A percentile compares a stretch with the other conserved stretches of the same genome.
These are phyloP conservation scores for Pipistrellus pipistrellus DNA, from an alignment of 2,797 vertebrate genomes.

Conservation along the genomic window DNA sequence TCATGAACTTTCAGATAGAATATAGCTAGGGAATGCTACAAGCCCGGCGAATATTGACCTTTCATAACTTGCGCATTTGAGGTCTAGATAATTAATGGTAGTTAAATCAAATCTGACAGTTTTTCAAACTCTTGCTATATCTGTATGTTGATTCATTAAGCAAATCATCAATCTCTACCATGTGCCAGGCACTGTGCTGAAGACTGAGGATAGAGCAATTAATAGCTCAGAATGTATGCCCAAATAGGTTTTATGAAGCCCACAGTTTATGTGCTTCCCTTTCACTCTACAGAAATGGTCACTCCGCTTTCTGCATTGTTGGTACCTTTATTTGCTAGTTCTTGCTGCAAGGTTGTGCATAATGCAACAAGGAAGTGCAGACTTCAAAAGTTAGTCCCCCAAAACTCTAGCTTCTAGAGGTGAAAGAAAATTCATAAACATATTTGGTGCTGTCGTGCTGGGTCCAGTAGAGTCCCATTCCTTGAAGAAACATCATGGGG, in stretches of 20 bases:
- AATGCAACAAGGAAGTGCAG: not conserved
- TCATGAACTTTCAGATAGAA: not conserved
- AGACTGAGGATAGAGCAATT: not conserved
- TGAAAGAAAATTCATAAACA: not conserved
- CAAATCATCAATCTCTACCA: not conserved
- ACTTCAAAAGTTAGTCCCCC: not conserved
- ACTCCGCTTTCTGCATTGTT: not conserved
- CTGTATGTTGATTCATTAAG: not conserved
- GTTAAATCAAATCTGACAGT: not conserved
- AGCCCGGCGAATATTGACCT: not conserved
- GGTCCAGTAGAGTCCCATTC: not conserved
- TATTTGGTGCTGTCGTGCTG: not conserved
- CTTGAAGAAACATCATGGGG: not conserved
- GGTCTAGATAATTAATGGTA: not conserved
- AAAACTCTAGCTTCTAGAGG: not conserved
- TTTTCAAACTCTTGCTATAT: not conserved
- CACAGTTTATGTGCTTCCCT: accelerated
- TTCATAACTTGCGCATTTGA: not conserved
- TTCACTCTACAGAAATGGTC: not conserved
- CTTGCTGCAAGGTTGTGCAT: not conserved
- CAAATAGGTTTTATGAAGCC: not conserved
- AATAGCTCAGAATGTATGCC: not conserved
- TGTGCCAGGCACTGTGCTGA: not conserved
- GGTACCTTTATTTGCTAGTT: conserved; percentile 46
- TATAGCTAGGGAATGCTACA: not conserved